Evolutionary conservation across 2,888 invertebrate genomes (phyloP).

Genomic region (Ligdia adustata): DNA sequence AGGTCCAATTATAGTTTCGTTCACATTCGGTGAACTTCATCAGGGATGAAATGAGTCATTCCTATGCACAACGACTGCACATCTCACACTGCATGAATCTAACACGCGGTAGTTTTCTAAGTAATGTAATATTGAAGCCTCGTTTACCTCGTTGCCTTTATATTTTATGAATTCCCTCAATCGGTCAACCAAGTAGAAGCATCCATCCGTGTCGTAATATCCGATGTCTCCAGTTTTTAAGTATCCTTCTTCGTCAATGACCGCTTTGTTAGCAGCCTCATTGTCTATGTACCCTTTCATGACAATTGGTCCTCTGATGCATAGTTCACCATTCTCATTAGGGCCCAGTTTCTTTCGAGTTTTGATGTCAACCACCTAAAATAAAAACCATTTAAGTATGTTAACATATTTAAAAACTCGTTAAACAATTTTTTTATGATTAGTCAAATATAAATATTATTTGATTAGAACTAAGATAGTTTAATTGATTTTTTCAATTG

Average conservation of each 20-base stretch:
- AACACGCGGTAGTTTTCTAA: too few species aligned
- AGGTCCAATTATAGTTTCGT: too few species aligned
- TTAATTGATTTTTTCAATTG: neutral
- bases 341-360: conserved; percentile 45
- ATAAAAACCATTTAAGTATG: too few species aligned
- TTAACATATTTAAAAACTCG: too few species aligned
- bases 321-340: conserved; percentile 50
- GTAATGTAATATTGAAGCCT: too few species aligned
- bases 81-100: too few species aligned
- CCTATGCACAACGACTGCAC: too few species aligned
- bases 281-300: conserved; percentile 44
- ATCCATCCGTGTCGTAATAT: conserved; percentile 64
- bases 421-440: too few species aligned
- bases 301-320: conserved; percentile 52
- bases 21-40: too few species aligned
- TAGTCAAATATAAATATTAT: too few species aligned
- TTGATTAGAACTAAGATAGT: too few species aligned
- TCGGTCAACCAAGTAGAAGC: conserved; percentile 65
- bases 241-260: conserved; percentile 60
- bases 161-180: conserved; percentile 68
- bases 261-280: conserved; percentile 41
- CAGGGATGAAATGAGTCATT: too few species aligned
- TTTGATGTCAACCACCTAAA: conserved; percentile 60
- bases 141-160: conserved; percentile 77
- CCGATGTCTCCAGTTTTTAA: conserved; percentile 68